Percentiles rank a stretch among this genome's conserved stretches.
Evolutionary conservation across 2,797 vertebrate genomes (phyloP).

Genomic region (Enteromius afrohamiltoni): DNA sequence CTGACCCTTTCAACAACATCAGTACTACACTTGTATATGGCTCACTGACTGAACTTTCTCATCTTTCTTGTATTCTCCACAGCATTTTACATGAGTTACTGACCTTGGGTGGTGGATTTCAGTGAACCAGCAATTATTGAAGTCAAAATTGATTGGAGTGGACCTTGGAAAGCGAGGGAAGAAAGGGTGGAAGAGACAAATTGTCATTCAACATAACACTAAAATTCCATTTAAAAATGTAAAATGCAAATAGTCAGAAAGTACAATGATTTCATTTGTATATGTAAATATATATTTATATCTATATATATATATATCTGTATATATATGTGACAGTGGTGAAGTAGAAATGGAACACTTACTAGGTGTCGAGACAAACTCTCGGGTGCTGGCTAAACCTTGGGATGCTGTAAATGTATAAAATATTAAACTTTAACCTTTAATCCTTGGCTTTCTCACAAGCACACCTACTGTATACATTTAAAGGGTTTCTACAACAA

Average conservation of each 20-base stretch:
- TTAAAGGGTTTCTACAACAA: no score
- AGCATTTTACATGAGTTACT: conserved; percentile 16
- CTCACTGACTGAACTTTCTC: not conserved
- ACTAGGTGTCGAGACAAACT: not conserved
- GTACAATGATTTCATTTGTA: not conserved
- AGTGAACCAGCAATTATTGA: not conserved
- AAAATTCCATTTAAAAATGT: not conserved
- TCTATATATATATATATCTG: not conserved
- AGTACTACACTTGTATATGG: not conserved
- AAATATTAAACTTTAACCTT: conserved; percentile 4
- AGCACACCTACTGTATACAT: not conserved
- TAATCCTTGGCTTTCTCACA: not conserved
- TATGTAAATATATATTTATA: not conserved
- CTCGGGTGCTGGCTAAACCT: not conserved
- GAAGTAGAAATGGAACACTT: not conserved
- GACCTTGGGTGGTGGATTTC: not conserved
- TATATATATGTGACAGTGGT: not conserved
- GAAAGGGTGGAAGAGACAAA: not conserved
- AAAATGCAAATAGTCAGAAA: conserved; percentile 5
- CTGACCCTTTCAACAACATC: not conserved
- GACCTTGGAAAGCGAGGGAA: conserved; percentile 19
- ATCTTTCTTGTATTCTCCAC: not conserved
- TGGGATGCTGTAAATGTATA: conserved; percentile 1
- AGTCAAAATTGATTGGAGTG: not conserved
- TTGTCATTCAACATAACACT: not conserved